Percentiles rank a stretch among this genome's conserved stretches.
phyloP scores from a whole-genome alignment of 2,113 vertebrate genomes.

The Anser brachyrhynchus region DNA sequence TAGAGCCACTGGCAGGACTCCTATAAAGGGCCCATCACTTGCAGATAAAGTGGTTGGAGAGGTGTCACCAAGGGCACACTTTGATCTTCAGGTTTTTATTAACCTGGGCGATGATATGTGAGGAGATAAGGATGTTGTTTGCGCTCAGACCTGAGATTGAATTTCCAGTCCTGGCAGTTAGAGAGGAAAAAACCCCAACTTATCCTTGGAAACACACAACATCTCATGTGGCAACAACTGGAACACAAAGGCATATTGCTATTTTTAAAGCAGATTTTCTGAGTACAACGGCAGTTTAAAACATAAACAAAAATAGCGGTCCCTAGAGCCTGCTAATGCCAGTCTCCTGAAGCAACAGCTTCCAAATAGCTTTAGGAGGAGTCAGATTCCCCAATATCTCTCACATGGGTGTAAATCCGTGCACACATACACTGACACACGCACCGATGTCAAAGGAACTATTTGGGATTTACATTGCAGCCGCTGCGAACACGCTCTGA shows the following conservation, averaged over 20 bases:
- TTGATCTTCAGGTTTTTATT: conserved; percentile 36
- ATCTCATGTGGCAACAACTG: background rate
- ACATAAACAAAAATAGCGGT: conserved; percentile 10
- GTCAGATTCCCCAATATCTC: background rate
- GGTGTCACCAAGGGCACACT: background rate
- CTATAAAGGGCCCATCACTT: background rate
- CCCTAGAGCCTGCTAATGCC: background rate
- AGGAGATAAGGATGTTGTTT: background rate
- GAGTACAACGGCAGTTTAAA: background rate
- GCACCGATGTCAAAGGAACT: background rate
- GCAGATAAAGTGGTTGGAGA: background rate
- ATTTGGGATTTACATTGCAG: background rate
- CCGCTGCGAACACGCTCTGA: background rate
- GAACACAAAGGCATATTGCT: background rate
- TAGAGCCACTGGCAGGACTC: background rate
- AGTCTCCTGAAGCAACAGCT: background rate
- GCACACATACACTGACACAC: background rate
- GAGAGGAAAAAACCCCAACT: background rate
- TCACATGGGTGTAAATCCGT: background rate
- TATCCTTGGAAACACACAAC: background rate
- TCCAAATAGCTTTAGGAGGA: background rate
- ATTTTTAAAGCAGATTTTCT: conserved; percentile 22
- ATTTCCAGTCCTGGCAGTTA: background rate
- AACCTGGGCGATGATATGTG: background rate
- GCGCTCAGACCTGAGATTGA: background rate